Evolutionary conservation across 1,140 invertebrate species (phyloP), one percentile per base, ranked within the genome.

Genomic region (Oryzaephilus surinamensis): DNA sequence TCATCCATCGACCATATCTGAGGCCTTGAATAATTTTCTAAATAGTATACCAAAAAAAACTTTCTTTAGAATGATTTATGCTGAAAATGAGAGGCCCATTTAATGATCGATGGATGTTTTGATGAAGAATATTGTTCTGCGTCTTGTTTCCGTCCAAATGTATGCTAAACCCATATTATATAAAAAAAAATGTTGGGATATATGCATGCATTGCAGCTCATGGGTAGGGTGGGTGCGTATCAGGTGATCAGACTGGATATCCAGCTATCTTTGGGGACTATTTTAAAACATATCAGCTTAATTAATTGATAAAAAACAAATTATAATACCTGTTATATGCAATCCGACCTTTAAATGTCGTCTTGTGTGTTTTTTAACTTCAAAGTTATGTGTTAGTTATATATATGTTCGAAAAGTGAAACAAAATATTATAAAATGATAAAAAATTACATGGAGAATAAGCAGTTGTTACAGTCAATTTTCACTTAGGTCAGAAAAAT

Each of bases 231-330:
- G 57, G 54, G 58, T 57, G 55, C 49, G 51, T 50, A 55, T 54
- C 48, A 52, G 50, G 45, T 53, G 51, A 54, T 50, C 45, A 45
- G 50, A 45, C 51, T 45, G 54, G 48, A 19, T 28, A 38, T 20
- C 40, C 50, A 50, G 42, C 47, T 20, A 48, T 46, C 39, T 49
- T 46, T 38, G 57, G n/a, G 60, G 58, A 60, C 60, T 61, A 60
- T 57, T 57, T n/a, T 53, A 48, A 61, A 61, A 62, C 60, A 62
- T 62, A 62, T 62, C 60, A 62, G 58, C 60, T 62, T 60, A 58
- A 55, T 40, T 55, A 55, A 58, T 55, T 54, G 58, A 58, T 47
- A 48, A 55, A 53, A 24, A 24, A 24, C 4, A 3, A 24, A 45
- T 47, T 44, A 50, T 50, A 51, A 54, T 61, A 62, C 51, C 51